phyloP scores from a whole-genome alignment of 2,113 vertebrate species.

The Pelvicachromis taeniatus region DNA sequence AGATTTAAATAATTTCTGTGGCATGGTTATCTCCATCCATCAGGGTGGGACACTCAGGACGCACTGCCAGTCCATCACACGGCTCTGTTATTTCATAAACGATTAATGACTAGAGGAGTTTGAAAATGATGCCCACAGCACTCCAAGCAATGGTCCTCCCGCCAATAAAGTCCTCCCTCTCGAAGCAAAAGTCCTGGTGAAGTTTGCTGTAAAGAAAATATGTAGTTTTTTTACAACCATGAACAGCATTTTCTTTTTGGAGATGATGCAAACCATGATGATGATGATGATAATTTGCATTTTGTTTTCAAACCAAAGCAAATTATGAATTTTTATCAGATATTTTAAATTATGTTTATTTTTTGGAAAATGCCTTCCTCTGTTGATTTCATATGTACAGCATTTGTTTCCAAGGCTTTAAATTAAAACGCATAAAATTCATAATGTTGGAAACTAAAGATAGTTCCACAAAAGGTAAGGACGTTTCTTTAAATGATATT shows the following conservation, averaged over 20 bases:
- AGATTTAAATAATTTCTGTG: background rate
- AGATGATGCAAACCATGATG: background rate
- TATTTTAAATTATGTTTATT: background rate
- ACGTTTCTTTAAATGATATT: background rate
- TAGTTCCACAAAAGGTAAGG: background rate
- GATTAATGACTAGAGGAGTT: background rate
- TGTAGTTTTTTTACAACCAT: background rate
- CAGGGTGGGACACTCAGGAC: background rate
- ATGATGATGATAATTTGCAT: background rate
- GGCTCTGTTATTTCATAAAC: background rate
- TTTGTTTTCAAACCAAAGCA: background rate
- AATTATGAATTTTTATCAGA: background rate
- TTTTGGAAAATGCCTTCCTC: background rate
- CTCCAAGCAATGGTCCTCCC: background rate
- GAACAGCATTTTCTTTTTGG: background rate
- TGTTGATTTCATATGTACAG: rapidly evolving
- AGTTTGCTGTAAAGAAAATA: background rate
- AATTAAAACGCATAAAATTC: background rate
- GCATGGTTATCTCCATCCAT: background rate
- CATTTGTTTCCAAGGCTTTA: background rate
- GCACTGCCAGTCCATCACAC: background rate
- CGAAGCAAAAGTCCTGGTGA: background rate
- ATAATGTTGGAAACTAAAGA: background rate
- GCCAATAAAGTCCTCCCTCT: background rate
- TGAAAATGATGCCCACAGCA: background rate